These are phyloP conservation scores for Micoletzkya japonica DNA, from an alignment of 2,888 invertebrate genomes.

Conservation along the genomic window DNA sequence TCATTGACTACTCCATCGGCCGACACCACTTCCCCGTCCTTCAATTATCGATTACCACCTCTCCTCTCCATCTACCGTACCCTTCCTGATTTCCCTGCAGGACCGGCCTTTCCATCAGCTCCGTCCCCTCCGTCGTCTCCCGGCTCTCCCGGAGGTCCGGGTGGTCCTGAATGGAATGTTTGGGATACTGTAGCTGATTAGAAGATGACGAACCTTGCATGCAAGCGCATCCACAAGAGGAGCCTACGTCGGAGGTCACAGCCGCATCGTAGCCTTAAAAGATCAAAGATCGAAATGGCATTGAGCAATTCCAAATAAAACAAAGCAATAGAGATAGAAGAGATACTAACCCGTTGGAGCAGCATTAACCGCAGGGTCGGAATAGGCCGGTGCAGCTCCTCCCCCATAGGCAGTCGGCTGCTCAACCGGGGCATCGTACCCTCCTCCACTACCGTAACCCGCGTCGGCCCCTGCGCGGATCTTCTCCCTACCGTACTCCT, in stretches of 20 bases:
- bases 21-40: conserved; percentile 46
- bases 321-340: too few species aligned
- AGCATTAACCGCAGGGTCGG: neutral
- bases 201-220: conserved; percentile 7
- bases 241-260: neutral
- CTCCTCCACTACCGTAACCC: too few species aligned
- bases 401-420: neutral
- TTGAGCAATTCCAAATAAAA: too few species aligned
- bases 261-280: conserved; percentile 3
- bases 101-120: conserved; percentile 10
- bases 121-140: conserved; percentile 37
- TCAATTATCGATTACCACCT: neutral
- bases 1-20: conserved; percentile 48
- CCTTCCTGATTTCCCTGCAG: conserved; percentile 5
- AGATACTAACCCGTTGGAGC: too few species aligned
- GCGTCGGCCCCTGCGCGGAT: conserved; percentile 2
- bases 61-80: neutral
- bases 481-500: neutral
- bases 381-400: neutral
- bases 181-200: neutral
- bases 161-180: conserved; percentile 1
- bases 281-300: too few species aligned
- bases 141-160: conserved; percentile 34
- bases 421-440: neutral
- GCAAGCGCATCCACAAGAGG: conserved; percentile 18